Conservation (phyloP, 2,113 vertebrate genomes). For the Danionella cerebrum region DNA sequence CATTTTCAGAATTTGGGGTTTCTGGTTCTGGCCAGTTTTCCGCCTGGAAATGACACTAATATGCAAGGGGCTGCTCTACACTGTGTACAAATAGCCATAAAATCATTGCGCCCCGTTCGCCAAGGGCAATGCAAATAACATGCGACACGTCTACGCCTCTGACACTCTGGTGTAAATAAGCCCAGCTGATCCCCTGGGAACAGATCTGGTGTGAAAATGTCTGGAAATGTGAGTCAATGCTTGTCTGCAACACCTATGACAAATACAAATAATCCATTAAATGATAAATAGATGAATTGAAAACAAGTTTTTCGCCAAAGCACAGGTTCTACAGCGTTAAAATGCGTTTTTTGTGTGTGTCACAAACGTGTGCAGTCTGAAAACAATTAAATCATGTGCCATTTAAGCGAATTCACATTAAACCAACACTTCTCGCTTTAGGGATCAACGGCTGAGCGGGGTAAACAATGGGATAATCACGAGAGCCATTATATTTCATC, state of each 20-base stretch:
- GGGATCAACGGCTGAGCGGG: neutral
- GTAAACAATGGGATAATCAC: conserved; percentile 6
- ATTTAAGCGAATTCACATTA: neutral
- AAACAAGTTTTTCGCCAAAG: too few species aligned
- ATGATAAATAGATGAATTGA: too few species aligned
- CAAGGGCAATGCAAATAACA: conserved; percentile 65
- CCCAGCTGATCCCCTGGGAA: conserved; percentile 59
- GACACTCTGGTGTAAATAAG: conserved; percentile 60
- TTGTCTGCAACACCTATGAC: too few species aligned
- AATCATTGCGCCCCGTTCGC: conserved; percentile 50
- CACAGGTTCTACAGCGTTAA: too few species aligned
- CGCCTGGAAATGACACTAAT: neutral
- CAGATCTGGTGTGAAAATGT: conserved; percentile 56
- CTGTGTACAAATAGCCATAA: conserved; percentile 54
- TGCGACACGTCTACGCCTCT: conserved; percentile 60
- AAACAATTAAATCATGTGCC: neutral
- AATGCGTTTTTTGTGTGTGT: too few species aligned
- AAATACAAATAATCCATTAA: too few species aligned
- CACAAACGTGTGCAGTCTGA: neutral
- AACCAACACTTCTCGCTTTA: neutral
- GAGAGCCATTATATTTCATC: neutral
- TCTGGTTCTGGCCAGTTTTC: neutral
- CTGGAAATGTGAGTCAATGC: conserved; percentile 35
- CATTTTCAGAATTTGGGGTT: neutral
- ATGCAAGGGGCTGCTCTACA: conserved; percentile 8